A percentile compares a stretch with the other conserved stretches of the same genome.
Evolutionary conservation across 2,797 vertebrate species (phyloP).

Genomic region (Etheostoma perlongum): DNA sequence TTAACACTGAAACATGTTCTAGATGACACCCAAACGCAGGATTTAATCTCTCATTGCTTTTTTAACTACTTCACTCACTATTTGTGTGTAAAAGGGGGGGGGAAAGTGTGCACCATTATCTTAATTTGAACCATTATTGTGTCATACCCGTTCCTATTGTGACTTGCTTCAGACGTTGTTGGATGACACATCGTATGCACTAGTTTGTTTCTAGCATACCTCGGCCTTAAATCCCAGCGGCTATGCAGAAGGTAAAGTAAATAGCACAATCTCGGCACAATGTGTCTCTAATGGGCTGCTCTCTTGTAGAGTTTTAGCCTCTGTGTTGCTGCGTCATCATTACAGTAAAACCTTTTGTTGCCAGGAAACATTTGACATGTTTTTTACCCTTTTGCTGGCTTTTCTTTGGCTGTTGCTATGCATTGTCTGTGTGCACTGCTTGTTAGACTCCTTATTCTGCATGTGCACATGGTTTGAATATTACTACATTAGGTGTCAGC

Average conservation of each 20-base stretch:
- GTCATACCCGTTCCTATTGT: neutral
- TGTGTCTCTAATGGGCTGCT: no score
- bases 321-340: neutral
- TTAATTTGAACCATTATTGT: neutral
- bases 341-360: conserved; percentile 10
- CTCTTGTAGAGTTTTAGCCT: neutral
- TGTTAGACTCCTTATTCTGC: neutral
- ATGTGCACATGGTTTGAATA: no score
- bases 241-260: neutral
- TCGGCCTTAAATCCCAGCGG: neutral
- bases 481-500: no score
- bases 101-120: neutral
- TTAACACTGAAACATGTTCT: no score
- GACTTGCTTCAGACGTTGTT: neutral
- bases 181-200: neutral
- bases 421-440: neutral
- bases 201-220: neutral
- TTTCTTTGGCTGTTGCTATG: neutral
- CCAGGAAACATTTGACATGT: conserved; percentile 18
- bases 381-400: neutral
- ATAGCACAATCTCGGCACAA: neutral
- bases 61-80: neutral
- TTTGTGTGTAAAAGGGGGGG: neutral
- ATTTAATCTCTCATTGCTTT: neutral
- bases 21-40: no score